phyloP scores from a whole-genome alignment of 2,888 invertebrate species.

The Omphaloscelis lunosa region DNA sequence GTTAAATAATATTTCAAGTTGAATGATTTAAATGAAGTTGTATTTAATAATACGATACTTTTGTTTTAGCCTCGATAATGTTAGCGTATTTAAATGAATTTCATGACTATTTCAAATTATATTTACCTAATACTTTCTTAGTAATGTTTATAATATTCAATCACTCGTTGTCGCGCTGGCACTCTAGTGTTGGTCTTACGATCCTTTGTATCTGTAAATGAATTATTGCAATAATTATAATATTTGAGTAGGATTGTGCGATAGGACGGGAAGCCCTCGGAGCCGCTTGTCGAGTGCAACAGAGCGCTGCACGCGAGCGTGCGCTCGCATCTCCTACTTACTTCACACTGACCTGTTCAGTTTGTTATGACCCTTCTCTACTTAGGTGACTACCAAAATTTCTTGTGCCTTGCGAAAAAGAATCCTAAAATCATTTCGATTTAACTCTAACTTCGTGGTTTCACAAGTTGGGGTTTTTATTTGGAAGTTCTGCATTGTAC shows the following conservation, averaged over 20 bases:
- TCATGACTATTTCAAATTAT: constrained; percentile 90
- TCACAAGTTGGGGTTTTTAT: constrained; percentile 67
- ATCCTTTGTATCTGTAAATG: constrained; percentile 84
- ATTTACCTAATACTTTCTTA: constrained; percentile 89
- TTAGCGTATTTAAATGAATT: constrained; percentile 89
- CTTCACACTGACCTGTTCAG: constrained; percentile 31
- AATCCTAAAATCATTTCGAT: constrained; percentile 74
- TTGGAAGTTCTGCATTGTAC: constrained; percentile 67
- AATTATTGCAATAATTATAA: constrained; percentile 82
- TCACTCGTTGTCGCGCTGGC: constrained; percentile 90
- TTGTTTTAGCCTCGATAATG: constrained; percentile 89
- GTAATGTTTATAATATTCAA: constrained; percentile 88
- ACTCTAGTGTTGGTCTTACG: constrained; percentile 90
- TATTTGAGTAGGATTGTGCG: constrained; percentile 71
- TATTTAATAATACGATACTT: constrained; percentile 88
- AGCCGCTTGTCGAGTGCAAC: constrained; percentile 74
- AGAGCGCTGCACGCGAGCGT: constrained; percentile 75
- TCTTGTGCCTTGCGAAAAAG: constrained; percentile 88
- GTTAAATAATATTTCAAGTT: constrained; percentile 90
- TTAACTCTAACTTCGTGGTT: constrained; percentile 73
- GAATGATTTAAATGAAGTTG: constrained; percentile 89
- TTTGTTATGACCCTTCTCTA: constrained; percentile 68
- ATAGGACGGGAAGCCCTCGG: constrained; percentile 74
- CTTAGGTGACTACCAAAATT: constrained; percentile 80
- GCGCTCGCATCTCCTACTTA: constrained; percentile 49